Conservation (phyloP, 2,888 invertebrate genomes). For the Cosmorhoe ocellata region DNA sequence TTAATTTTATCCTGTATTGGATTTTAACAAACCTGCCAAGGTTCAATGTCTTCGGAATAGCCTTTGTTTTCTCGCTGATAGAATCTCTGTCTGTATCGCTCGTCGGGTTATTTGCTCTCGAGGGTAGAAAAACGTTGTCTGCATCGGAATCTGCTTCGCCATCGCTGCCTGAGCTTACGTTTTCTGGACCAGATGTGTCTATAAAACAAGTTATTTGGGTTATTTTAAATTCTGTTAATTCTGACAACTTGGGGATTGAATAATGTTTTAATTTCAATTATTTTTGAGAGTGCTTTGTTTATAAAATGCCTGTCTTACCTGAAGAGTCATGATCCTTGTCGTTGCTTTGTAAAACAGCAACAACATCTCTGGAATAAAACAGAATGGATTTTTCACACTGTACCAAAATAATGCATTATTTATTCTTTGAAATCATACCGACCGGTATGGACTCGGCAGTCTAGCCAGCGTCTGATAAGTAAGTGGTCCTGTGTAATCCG, state of each 20-base stretch:
- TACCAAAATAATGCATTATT: too few species aligned
- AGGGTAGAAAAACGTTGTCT: slow-evolving; percentile 75
- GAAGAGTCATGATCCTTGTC: slow-evolving; percentile 82
- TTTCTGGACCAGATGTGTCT: slow-evolving; percentile 87
- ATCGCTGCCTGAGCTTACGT: slow-evolving; percentile 76
- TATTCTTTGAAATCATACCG: too few species aligned
- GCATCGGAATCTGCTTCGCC: slow-evolving; percentile 77
- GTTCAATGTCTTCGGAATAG: slow-evolving; percentile 73
- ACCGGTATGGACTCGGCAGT: slow-evolving; percentile 91
- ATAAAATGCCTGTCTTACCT: slow-evolving; percentile 52
- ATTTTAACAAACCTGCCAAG: slow-evolving; percentile 61
- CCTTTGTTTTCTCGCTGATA: slow-evolving; percentile 53
- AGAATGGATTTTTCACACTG: background rate
- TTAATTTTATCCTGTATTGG: too few species aligned
- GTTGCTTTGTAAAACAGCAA: slow-evolving; percentile 86
- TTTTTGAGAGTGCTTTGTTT: too few species aligned
- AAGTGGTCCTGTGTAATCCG: slow-evolving; percentile 91
- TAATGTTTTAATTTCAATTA: too few species aligned
- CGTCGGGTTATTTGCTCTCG: slow-evolving; percentile 63
- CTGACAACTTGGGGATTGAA: too few species aligned
- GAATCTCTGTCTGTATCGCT: slow-evolving; percentile 46
- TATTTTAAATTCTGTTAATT: too few species aligned
- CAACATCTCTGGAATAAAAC: slow-evolving; percentile 82
- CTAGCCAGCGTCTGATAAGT: slow-evolving; percentile 93
- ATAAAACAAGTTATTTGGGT: background rate